Base-by-base conservation (phyloP, 2,113 vertebrate genomes). In the Gymnobelideus leadbeateri region DNA sequence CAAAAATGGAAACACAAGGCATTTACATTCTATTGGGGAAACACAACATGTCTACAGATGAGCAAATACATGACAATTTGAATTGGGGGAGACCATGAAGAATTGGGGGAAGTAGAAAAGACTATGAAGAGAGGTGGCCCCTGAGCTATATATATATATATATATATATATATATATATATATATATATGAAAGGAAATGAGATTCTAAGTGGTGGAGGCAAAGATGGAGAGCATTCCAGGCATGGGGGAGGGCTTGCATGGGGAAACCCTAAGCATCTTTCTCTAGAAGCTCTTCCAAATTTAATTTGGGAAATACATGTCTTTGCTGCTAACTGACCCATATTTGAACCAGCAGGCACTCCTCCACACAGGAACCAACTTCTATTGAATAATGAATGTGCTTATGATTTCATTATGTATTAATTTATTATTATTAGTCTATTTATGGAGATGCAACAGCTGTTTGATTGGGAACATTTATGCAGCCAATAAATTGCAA, bases 391-490 rank as follows among this genome's bases (percentile, higher is more conserved):
- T 84, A 84, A 84, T 84, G 68, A 84, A 84, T 84, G 68, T 16
- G 7, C 68, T 84, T 84, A 84, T 43, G 68, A 84, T 84, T 84
- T 84, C 68, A 84, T 84, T 84, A 84, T 84, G 68, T 84, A 84
- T 84, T 84, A 84, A 84, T 84, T 84, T 84, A 84, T 84, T 43
- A 84, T 43, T 84, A 84, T 43, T 84, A 84, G 68, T 43, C 68
- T 84, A 84, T 84, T 84, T 84, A 84, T 84, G 68, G 68, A 84
- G n/a, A 84, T 84, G 37, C 68, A 84, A 84, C 68, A 84, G 68
- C 68, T 84, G 68, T 84, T 84, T 84, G 68, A 84, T 84, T 84
- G n/a, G 68, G n/a, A 84, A 84, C n/a, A 84, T 84, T 84, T 43
- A 84, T 84, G 68, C 68, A 84, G 68, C 68, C n/a, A 0, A 84